phyloP scores from a whole-genome alignment of 1,140 invertebrate genomes.

The Leptinotarsa texana region DNA sequence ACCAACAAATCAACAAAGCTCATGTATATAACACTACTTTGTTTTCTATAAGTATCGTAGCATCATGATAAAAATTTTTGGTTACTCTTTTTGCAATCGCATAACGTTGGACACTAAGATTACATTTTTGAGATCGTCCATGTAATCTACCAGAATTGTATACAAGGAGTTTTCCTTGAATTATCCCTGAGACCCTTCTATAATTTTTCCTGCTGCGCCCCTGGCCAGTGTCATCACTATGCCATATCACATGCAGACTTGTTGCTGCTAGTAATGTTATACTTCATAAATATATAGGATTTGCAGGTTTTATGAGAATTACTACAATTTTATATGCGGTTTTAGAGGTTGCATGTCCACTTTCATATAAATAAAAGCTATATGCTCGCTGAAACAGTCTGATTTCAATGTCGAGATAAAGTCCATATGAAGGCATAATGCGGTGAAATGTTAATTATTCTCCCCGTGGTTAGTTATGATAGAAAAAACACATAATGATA shows the following conservation, averaged over 20 bases:
- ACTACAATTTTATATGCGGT: neutral
- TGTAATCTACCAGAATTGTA: neutral
- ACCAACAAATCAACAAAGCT: too few species aligned
- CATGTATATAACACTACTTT: too few species aligned
- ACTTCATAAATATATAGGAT: slow-evolving; percentile 17
- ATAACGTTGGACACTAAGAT: too few species aligned
- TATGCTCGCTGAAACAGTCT: slow-evolving; percentile 9
- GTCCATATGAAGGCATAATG: slow-evolving; percentile 14
- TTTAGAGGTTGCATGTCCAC: slow-evolving; percentile 5
- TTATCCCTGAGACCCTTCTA: neutral
- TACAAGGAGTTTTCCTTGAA: too few species aligned
- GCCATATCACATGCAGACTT: slow-evolving; percentile 22
- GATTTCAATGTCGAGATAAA: slow-evolving; percentile 17
- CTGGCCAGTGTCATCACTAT: slow-evolving; percentile 6
- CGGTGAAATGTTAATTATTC: slow-evolving; percentile 9
- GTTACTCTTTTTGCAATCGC: too few species aligned
- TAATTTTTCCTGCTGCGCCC: neutral
- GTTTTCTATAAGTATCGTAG: too few species aligned
- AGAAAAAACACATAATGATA: neutral
- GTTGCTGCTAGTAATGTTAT: slow-evolving; percentile 16
- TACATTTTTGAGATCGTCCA: neutral
- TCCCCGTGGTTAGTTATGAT: neutral
- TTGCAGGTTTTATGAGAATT: slow-evolving; percentile 7
- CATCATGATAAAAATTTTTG: too few species aligned
- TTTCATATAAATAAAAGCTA: slow-evolving; percentile 11